Conservation (phyloP, 2,888 invertebrate species). For the Rhamnusium bicolor region DNA sequence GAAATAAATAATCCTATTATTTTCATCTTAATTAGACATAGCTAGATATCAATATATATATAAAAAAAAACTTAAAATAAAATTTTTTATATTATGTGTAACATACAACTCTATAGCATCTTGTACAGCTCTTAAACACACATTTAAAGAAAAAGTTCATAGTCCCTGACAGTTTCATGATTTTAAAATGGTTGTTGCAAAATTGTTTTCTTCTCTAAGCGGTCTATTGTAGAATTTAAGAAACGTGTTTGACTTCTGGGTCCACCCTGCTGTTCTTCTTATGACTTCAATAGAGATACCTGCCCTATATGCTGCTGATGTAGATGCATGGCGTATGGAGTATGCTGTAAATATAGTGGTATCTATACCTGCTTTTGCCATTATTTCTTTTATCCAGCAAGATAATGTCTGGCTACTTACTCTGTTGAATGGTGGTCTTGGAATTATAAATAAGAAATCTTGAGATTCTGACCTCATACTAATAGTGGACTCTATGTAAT, state of each 20-base stretch:
- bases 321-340: not conserved
- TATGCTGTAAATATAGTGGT: not conserved
- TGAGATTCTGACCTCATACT: not conserved
- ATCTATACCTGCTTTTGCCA: not conserved
- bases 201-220: not conserved
- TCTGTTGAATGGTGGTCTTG: not conserved
- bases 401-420: not conserved
- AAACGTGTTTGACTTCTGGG: not conserved
- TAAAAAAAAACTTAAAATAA: no score
- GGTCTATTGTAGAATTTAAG: not conserved
- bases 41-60: no score
- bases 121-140: no score
- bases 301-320: not conserved
- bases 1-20: no score
- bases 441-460: not conserved
- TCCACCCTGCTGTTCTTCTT: not conserved
- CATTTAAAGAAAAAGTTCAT: no score
- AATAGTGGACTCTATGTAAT: not conserved
- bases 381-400: not conserved
- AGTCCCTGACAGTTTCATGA: not conserved
- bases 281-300: not conserved
- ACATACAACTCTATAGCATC: no score
- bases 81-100: no score
- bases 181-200: not conserved
- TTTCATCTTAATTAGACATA: no score